Conservation (phyloP, 2,113 vertebrate genomes). For the Rhadina sibilatrix region DNA sequence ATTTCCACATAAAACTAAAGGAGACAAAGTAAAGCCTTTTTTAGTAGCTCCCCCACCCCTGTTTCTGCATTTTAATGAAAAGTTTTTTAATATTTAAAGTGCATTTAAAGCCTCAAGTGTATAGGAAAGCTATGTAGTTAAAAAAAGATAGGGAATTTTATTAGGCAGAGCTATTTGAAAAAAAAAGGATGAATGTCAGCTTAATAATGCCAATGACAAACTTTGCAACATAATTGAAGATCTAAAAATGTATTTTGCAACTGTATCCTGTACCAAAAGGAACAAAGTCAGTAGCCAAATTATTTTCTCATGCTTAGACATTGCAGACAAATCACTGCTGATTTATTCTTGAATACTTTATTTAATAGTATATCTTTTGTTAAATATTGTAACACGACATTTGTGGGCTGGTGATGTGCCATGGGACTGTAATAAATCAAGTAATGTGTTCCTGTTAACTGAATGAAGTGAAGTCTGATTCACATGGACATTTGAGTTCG, state of each 20-base stretch:
- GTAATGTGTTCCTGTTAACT: background rate
- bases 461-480: background rate
- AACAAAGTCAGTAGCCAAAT: background rate
- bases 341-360: background rate
- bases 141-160: constrained; percentile 42
- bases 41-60: constrained; percentile 17
- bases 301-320: background rate
- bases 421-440: background rate
- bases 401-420: background rate
- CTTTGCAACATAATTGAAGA: constrained; percentile 30
- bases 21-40: constrained; percentile 52
- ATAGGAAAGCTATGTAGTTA: background rate
- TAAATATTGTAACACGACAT: background rate
- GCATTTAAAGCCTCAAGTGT: constrained; percentile 46
- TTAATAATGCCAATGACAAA: constrained; percentile 25
- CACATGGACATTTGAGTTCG: background rate
- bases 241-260: background rate
- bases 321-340: background rate
- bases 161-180: constrained; percentile 59
- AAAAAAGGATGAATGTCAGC: constrained; percentile 39
- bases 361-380: background rate
- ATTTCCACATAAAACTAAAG: constrained; percentile 53
- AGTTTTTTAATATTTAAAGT: constrained; percentile 71
- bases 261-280: background rate
- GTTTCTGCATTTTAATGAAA: constrained; percentile 69